A percentile compares a stretch with the other conserved stretches of the same genome.
These are phyloP conservation scores for Nemotelus pantherinus DNA, from an alignment of 2,888 invertebrate genomes.

Conservation along the genomic window DNA sequence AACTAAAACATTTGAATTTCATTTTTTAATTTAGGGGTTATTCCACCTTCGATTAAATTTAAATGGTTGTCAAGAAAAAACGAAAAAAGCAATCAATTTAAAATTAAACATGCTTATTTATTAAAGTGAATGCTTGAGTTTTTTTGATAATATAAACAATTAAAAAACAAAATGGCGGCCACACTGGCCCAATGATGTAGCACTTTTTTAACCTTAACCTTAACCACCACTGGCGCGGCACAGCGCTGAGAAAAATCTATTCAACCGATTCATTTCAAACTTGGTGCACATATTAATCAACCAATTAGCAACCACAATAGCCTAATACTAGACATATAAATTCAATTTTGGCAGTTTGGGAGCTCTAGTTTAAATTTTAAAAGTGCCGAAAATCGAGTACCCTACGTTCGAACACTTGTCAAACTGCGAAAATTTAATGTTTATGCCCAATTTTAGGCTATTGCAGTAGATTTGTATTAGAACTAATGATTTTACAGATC, in stretches of 20 bases:
- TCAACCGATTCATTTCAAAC: background rate
- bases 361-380: conserved; percentile 3
- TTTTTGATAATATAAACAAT: background rate
- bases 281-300: background rate
- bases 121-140: no score
- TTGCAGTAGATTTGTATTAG: background rate
- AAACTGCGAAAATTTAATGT: no score
- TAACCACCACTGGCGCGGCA: background rate
- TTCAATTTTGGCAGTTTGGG: background rate
- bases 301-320: background rate
- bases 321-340: background rate
- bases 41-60: background rate
- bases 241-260: background rate
- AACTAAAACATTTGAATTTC: no score
- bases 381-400: background rate
- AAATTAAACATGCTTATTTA: no score
- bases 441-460: background rate
- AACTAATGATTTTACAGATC: background rate
- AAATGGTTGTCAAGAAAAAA: background rate
- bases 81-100: background rate
- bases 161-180: background rate
- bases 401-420: background rate
- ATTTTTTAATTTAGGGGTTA: background rate
- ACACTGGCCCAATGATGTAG: background rate
- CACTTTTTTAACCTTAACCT: background rate